Evolutionary conservation across 2,888 invertebrate genomes (phyloP).

Genomic region (Tribolium freemani): DNA sequence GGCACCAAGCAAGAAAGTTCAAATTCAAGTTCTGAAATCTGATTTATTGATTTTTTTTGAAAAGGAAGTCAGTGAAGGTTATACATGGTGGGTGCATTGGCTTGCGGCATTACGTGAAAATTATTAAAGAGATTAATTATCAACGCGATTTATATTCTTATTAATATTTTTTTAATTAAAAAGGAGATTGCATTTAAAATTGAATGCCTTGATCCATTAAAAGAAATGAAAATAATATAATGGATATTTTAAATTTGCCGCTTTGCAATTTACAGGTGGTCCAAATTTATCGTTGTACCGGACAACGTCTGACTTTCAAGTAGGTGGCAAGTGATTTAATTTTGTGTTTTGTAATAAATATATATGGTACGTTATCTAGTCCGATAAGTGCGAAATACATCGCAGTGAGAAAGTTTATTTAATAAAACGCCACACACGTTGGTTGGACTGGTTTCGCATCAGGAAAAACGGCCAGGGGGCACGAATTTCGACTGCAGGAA

Average conservation of each 20-base stretch:
- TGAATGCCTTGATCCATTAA: slow-evolving; percentile 16
- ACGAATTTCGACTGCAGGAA: background rate
- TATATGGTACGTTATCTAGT: too few relatives aligned
- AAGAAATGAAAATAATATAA: slow-evolving; percentile 18
- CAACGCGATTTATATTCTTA: slow-evolving; percentile 14
- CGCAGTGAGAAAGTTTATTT: too few relatives aligned
- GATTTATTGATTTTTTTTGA: too few relatives aligned
- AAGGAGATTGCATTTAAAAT: slow-evolving; percentile 25
- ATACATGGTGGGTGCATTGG: background rate
- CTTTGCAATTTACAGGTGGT: slow-evolving; percentile 14
- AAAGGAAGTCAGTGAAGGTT: too few relatives aligned
- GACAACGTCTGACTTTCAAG: background rate
- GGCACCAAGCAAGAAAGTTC: background rate
- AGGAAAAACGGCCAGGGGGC: background rate
- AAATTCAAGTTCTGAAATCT: background rate
- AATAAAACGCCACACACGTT: background rate
- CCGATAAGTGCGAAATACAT: too few relatives aligned
- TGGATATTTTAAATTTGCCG: slow-evolving; percentile 15
- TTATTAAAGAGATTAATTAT: slow-evolving; percentile 1
- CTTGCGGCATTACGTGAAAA: background rate
- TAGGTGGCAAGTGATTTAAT: background rate
- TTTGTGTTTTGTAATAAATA: background rate
- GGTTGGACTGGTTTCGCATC: background rate
- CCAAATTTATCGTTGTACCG: slow-evolving; percentile 13
- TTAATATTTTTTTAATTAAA: slow-evolving; percentile 32